phyloP scores from a whole-genome alignment of 1,140 invertebrate species.

The Archegozetes longisetosus region DNA sequence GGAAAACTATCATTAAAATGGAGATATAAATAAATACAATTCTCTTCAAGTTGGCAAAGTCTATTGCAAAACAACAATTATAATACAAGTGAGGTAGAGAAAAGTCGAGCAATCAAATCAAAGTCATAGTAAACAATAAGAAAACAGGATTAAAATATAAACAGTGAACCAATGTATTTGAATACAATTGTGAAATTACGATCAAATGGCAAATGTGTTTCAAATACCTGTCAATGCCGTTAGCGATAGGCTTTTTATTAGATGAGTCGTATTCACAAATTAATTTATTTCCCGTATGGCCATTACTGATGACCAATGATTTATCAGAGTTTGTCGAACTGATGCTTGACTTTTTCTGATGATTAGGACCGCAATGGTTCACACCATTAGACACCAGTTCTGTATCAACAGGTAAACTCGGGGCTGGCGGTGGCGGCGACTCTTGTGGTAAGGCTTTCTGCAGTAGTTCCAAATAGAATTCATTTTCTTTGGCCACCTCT shows the following conservation, averaged over 20 bases:
- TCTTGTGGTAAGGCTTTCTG: constrained; percentile 64
- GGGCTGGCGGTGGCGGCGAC: constrained; percentile 3
- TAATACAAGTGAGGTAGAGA: no score
- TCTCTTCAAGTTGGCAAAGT: no score
- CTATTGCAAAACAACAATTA: no score
- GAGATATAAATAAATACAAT: no score
- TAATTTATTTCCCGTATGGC: neutral
- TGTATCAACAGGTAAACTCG: neutral
- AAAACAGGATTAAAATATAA: no score
- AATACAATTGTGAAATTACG: no score
- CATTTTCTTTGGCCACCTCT: constrained; percentile 85
- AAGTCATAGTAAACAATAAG: no score
- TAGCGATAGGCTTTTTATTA: constrained; percentile 14
- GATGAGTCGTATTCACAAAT: constrained; percentile 12
- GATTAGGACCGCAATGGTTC: neutral
- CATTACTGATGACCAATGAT: neutral
- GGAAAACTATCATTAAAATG: no score
- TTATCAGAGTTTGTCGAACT: neutral
- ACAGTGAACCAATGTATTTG: no score
- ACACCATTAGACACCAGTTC: constrained; percentile 4
- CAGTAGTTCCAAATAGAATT: constrained; percentile 83
- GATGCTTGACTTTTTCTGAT: constrained; percentile 1
- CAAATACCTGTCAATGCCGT: constrained; percentile 18
- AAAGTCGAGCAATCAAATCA: no score
- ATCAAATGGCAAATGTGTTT: no score